Evolutionary conservation across 2,888 invertebrate species (phyloP), one percentile per base, ranked within the genome.

Genomic region (Epistrophe eligans): DNA sequence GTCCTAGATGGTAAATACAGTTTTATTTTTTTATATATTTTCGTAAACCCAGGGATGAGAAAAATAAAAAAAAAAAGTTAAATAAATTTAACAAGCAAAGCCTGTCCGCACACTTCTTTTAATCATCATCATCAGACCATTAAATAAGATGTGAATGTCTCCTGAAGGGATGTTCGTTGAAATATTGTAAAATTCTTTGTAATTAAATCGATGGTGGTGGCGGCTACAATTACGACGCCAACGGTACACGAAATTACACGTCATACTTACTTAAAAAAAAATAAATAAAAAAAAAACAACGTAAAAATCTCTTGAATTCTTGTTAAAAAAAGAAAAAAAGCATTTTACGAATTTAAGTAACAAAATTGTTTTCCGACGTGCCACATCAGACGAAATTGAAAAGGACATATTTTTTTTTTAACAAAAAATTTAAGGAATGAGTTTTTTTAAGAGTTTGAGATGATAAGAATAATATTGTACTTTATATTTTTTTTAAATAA

Each of bases 71-170:
- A 43, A 19, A 15, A 38, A 19, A 52, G 48, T 38, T 50, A 45
- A 70, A 70, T 50, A 67, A 79, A 73, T 57, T 76, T 76, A 76
- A 84, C 84, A 57, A 79, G 70, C 48, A 57, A 71, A 48, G 52
- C 66, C 11, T 17, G 67, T 7, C 35, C 35, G 48, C 19, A 57
- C 35, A 28, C 15, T 70, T 74, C 62, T 70, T 45, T 67, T 60
- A 40, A 55, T 67, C 50, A 67, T 70, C 50, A 67, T 70, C 82
- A 72, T 60, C 82, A 79, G 85, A 82, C 85, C 82, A 74, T 85
- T 82, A 85, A 87, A 82, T 79, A 82, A 82, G 85, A 79, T 74
- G 52, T 52, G 74, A 77, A 58, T 71, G 71, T 74, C 79, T 79
- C 79, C 70, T 55, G 17, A 64, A 28, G 79, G 64, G 67, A 82